A percentile compares a stretch with the other conserved stretches of the same genome.
These are phyloP conservation scores for Drosophila koepferae DNA, from an alignment of 2,888 invertebrate genomes.

Conservation along the genomic window DNA sequence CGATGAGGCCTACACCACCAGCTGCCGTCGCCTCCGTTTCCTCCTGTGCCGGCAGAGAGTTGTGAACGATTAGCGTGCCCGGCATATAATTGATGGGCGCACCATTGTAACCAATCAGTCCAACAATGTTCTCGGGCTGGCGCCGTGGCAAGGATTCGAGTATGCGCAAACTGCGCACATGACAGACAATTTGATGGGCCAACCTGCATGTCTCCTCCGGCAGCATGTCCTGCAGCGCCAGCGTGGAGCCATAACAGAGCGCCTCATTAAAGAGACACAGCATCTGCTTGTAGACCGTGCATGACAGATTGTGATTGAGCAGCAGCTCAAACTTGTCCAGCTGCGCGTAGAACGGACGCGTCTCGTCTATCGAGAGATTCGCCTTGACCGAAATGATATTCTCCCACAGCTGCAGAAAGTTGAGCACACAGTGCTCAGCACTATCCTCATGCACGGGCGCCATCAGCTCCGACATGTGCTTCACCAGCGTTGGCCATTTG, in stretches of 20 bases:
- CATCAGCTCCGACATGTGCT: slow-evolving; percentile 87
- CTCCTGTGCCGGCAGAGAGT: slow-evolving; percentile 4
- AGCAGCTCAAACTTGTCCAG: slow-evolving; percentile 92
- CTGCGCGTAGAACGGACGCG: slow-evolving; percentile 94
- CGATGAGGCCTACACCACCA: slow-evolving; percentile 64
- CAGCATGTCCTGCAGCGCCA: slow-evolving; percentile 94
- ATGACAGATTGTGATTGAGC: slow-evolving; percentile 90
- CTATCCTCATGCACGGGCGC: slow-evolving; percentile 69
- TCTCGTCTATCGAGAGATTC: slow-evolving; percentile 94
- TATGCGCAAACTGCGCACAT: slow-evolving; percentile 93
- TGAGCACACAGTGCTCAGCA: slow-evolving; percentile 90
- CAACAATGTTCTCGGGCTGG: slow-evolving; percentile 83
- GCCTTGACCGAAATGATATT: slow-evolving; percentile 96
- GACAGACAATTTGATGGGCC: slow-evolving; percentile 93
- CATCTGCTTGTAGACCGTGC: slow-evolving; percentile 93
- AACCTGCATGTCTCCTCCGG: slow-evolving; percentile 95
- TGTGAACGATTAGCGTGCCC: slow-evolving; percentile 45
- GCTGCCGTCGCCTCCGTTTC: slow-evolving; percentile 15
- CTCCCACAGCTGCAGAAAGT: slow-evolving; percentile 95
- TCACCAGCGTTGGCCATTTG: slow-evolving; percentile 93
- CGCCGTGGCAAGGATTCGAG: slow-evolving; percentile 84
- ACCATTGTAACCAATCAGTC: slow-evolving; percentile 83
- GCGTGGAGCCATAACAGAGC: slow-evolving; percentile 95
- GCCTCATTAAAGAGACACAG: slow-evolving; percentile 95
- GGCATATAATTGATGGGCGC: slow-evolving; percentile 71